Evolutionary conservation across 1,140 invertebrate species (phyloP).

Genomic region (Drosophila arizonae): DNA sequence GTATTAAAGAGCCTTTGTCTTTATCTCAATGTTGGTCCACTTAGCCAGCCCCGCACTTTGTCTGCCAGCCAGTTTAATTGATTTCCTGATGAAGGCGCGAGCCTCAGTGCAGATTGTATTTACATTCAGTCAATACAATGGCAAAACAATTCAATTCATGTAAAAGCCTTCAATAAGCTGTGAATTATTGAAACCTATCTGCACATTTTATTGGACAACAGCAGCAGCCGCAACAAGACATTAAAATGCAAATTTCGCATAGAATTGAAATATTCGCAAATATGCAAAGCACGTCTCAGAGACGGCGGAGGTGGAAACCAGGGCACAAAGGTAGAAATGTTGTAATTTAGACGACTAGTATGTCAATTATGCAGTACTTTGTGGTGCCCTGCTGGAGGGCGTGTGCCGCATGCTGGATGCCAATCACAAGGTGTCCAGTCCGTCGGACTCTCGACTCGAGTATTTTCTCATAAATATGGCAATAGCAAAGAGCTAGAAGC

Average conservation of each 20-base stretch:
- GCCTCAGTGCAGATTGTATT: slow-evolving; percentile 18
- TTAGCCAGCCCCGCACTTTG: neutral
- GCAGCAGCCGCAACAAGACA: neutral
- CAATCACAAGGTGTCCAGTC: slow-evolving; percentile 39
- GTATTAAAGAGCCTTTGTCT: slow-evolving; percentile 12
- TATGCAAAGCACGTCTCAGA: slow-evolving; percentile 23
- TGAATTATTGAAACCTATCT: slow-evolving; percentile 32
- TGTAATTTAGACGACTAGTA: slow-evolving; percentile 36
- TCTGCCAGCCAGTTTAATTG: slow-evolving; percentile 31
- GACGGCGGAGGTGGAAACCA: neutral
- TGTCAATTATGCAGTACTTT: slow-evolving; percentile 50
- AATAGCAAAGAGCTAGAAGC: slow-evolving; percentile 46
- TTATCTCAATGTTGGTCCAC: slow-evolving; percentile 13
- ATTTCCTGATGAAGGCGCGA: slow-evolving; percentile 31
- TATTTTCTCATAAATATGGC: slow-evolving; percentile 32
- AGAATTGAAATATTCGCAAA: slow-evolving; percentile 27
- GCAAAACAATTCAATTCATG: neutral
- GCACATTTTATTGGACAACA: slow-evolving; percentile 6
- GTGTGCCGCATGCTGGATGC: slow-evolving; percentile 17
- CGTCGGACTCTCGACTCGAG: slow-evolving; percentile 20
- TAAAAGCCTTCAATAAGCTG: slow-evolving; percentile 20
- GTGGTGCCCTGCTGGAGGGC: slow-evolving; percentile 12
- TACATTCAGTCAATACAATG: neutral
- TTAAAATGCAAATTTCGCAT: slow-evolving; percentile 14
- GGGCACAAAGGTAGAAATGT: slow-evolving; percentile 6